These are phyloP conservation scores for Epinotia ramella DNA, from an alignment of 2,888 invertebrate genomes.

Conservation along the genomic window DNA sequence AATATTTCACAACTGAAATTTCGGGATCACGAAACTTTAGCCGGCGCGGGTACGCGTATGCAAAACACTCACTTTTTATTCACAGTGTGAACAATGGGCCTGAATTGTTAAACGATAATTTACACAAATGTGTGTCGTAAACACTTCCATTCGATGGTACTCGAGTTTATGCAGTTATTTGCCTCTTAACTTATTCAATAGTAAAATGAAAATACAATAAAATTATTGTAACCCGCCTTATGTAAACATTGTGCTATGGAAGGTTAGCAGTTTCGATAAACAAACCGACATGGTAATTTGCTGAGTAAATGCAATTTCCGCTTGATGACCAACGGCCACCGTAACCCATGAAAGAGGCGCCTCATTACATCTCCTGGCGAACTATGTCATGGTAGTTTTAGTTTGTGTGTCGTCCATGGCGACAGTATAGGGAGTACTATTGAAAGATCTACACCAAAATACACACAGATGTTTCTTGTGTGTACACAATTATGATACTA, in stretches of 20 bases:
- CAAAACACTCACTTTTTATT: slow-evolving; percentile 1
- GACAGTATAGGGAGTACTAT: too few species aligned
- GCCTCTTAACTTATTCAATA: neutral
- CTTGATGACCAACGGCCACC: too few species aligned
- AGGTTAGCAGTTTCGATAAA: neutral
- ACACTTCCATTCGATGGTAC: neutral
- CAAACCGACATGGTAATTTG: too few species aligned
- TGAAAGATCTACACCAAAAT: too few species aligned
- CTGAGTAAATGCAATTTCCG: too few species aligned
- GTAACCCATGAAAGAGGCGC: too few species aligned
- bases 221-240: neutral
- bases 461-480: too few species aligned
- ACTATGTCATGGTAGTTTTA: too few species aligned
- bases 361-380: too few species aligned
- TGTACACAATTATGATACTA: too few species aligned
- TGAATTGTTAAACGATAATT: neutral
- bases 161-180: neutral
- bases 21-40: neutral
- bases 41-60: neutral
- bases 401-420: too few species aligned
- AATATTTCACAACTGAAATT: neutral
- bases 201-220: neutral
- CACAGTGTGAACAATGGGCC: neutral
- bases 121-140: neutral
- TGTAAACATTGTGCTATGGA: neutral